Evolutionary conservation across 2,888 invertebrate genomes (phyloP), one percentile per base, ranked within the genome.

Genomic region (Cybosia mesomella): DNA sequence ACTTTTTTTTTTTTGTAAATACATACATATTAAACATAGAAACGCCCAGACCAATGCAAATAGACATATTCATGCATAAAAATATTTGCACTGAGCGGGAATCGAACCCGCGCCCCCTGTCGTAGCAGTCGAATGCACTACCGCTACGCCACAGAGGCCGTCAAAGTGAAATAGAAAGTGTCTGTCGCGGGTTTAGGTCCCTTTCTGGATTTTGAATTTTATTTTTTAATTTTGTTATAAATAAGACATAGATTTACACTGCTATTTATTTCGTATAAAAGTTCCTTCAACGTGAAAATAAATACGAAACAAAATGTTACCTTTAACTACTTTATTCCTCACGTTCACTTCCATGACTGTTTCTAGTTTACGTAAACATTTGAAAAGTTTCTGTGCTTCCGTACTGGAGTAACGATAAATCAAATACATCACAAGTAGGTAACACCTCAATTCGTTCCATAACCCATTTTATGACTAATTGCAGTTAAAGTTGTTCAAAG

Each of bases 391-490:
- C 60, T 34, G 43, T 58, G 61, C 60, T 73, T 73, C 39, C 65
- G 39, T 58, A 66, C 62, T 54, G 60, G 64, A 59, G 67, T 68
- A 58, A 43, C 66, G 64, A 71, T 76, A 73, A 74, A 72, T 78
- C 71, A 81, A 70, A 71, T 64, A 54, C 64, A 66, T 78, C 68
- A 67, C 67, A 70, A 73, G 67, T 70, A 61, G 64, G 67, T 63
- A 74, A 80, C 73, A 72, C 72, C 65, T 74, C 71, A 64, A 74
- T 73, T 72, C 71, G 60, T 68, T 72, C 68, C 54, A 70, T 70
- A 68, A 72, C 75, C 61, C 72, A 72, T 80, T 80, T 78, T 75
- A 73, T 78, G 70, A 73, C 76, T 82, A 82, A 80, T 80, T 78
- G 79, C 71, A 76, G 74, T 79, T 75, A 61, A 76, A 83, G 68